Conservation (phyloP, 2,888 invertebrate genomes). For the Tenthredo mesomela region DNA sequence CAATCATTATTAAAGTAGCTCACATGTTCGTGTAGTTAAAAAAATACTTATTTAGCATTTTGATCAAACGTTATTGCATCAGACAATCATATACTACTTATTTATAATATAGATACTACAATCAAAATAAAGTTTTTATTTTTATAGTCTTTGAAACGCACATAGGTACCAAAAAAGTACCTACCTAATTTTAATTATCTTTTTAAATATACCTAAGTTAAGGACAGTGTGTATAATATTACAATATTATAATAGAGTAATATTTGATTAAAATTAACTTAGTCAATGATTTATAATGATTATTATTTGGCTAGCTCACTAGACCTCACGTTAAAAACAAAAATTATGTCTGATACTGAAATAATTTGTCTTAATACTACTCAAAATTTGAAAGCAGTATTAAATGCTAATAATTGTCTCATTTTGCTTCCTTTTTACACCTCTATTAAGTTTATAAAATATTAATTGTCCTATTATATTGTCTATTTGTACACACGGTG, state of each 20-base stretch:
- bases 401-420: conserved; percentile 23
- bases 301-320: conserved; percentile 14
- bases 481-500: conserved; percentile 34
- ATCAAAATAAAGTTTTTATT: conserved; percentile 17
- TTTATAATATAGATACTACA: neutral
- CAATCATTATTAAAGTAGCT: conserved; percentile 38
- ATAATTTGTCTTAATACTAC: neutral
- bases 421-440: neutral
- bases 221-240: neutral
- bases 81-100: conserved; percentile 24
- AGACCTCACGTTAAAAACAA: neutral
- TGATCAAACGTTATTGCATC: conserved; percentile 31
- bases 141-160: conserved; percentile 23
- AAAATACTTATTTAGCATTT: conserved; percentile 25
- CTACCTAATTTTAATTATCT: neutral
- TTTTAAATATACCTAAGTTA: neutral
- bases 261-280: neutral
- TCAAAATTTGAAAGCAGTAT: neutral
- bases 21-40: conserved; percentile 20
- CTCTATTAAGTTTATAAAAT: conserved; percentile 17
- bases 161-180: conserved; percentile 19
- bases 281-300: conserved; percentile 11
- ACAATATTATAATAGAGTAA: neutral
- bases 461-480: conserved; percentile 18
- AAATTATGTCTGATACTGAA: conserved; percentile 5